Evolutionary conservation across 2,797 vertebrate species (phyloP), one percentile per base, ranked within the genome.

Genomic region (Peromyscus eremicus): DNA sequence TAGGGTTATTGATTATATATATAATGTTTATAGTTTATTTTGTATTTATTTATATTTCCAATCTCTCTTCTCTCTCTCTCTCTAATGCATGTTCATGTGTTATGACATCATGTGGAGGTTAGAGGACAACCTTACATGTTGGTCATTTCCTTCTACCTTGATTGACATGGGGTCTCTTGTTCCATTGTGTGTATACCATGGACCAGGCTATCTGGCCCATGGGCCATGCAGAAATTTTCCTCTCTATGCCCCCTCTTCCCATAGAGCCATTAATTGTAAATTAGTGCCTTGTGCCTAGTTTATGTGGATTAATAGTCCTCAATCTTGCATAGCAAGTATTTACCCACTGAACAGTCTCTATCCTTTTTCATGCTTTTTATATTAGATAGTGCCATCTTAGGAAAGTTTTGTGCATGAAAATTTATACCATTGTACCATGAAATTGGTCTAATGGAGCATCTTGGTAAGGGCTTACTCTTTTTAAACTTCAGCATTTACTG

Each of bases 1-100:
- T 62, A 81, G 14, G 49, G 46, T 86, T 43, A 27, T 37, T 68
- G 84, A 43, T 77, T 83, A 83, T 92, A 89, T 92, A 89, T 52
- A 43, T 64, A 52, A 80, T 43, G 6, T 66, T 89, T 86, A 34
- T 68, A 66, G 12, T 5, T n/a, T 52, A 34, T 29, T 96, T 70
- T 71, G 0, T 68, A 89, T 92, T 92, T 93, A 57, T 40, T 88
- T 52, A 14, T 52, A 52, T 52, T 85, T 52, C 7, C 25, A 9
- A 2, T 40, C 55, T 25, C 13, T 77, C 49, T 21, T 81, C 17
- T 32, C 32, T 23, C 17, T 12, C 25, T 83, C 0, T 12, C 57
- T 64, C 40, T 10, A 66, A 32, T 27, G 7, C 34, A 29, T 71
- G 68, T 40, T 73, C 25, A 32, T 73, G 5, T 32, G 9, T n/a